Evolutionary conservation across 2,888 invertebrate genomes (phyloP), one percentile per base, ranked within the genome.

Genomic region (Acanthoscelides obtectus): DNA sequence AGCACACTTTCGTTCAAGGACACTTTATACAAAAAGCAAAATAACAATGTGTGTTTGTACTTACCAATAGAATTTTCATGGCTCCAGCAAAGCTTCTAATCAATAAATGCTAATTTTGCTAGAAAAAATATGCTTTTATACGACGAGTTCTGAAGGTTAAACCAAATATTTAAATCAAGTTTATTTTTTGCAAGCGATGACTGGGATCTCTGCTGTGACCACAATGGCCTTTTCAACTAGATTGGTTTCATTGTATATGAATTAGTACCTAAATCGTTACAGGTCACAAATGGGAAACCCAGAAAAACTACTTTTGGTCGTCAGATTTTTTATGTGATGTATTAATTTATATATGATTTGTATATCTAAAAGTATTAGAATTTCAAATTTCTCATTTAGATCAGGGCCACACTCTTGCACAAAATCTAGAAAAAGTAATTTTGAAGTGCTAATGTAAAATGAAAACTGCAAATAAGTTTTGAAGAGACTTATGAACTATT

Each of bases 31-130:
- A 12, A 1, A 45, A 45, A 6, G 3, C 12, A 6, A 45, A 45
- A 12, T 45, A 45, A 45, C 17, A 45, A 45, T 12, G 17, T 12
- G 17, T 1, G 17, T 1, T 12, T 45, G 45, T 45, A 73, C 74
- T 72, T 73, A 75, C 74, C 74, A 75, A 68, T 22, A 75, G 27
- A 72, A 69, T 69, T 75, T 69, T 75, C 74, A 75, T 75, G 68
- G 71, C 72, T 64, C 22, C 22, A 63, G 25, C 67, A 12, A 45
- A 45, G 45, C 45, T 45, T 45, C 45, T 12, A 45, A 45, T 45
- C 45, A 45, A 45, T 45, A 17, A 45, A 45, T 45, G 45, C 45
- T 45, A 45, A 45, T 45, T 6, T 45, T 12, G 45, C 17, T 8
- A 45, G 45, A 45, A 45, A 45, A 45, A 45, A 45, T 45, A 45